Conservation (phyloP, 1,140 invertebrate genomes). For the Alviniconcha marisindica region DNA sequence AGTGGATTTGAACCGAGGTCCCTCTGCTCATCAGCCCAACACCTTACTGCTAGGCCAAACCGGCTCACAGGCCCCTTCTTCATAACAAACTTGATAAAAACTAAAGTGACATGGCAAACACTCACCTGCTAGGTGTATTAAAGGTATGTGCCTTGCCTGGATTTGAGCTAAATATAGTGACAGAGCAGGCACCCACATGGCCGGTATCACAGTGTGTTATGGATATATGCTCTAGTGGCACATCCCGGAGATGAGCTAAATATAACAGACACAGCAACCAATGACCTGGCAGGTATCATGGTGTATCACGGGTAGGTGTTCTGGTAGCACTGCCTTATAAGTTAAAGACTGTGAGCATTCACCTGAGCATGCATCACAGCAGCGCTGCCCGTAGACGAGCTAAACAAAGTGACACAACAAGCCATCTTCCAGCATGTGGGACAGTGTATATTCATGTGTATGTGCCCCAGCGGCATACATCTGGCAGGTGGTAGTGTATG, state of each 20-base stretch:
- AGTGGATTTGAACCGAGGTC: no score
- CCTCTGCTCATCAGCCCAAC: no score
- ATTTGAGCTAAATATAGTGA: no score
- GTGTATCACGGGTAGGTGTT: conserved; percentile 82
- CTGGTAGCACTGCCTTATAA: conserved; percentile 87
- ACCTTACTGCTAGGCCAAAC: no score
- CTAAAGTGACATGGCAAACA: no score
- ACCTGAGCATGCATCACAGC: conserved; percentile 77
- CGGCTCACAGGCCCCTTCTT: no score
- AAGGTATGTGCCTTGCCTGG: conserved; percentile 95
- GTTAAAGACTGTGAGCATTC: conserved; percentile 81
- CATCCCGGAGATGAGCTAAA: no score
- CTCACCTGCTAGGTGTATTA: conserved; percentile 78
- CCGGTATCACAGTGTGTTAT: conserved; percentile 71
- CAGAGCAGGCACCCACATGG: conserved; percentile 81
- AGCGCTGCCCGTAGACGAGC: conserved; percentile 96
- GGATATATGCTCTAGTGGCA: conserved; percentile 97
- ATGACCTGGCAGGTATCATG: conserved; percentile 80
- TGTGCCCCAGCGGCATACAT: conserved; percentile 98
- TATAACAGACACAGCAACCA: no score
- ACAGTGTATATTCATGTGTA: conserved; percentile 47
- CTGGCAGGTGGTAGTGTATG: conserved; percentile 79
- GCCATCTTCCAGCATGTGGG: conserved; percentile 77
- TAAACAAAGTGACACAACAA: no score
- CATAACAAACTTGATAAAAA: no score